Conservation (phyloP, 1,140 invertebrate species). For the Stenopsyche tienmushanensis region DNA sequence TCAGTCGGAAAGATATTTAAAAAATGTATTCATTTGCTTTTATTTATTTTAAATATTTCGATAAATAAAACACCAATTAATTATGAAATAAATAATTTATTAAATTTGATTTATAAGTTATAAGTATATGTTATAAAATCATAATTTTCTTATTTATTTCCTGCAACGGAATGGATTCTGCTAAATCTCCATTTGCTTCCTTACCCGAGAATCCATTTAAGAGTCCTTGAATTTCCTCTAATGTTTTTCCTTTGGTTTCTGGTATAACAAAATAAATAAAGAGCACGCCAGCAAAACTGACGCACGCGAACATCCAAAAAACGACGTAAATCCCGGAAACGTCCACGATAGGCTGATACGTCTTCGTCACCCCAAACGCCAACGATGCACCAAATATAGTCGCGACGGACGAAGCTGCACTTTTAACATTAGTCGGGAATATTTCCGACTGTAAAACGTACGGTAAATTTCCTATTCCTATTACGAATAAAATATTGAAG, state of each 20-base stretch:
- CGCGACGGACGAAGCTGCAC: slow-evolving; percentile 54
- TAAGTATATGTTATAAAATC: no score
- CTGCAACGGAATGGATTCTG: no score
- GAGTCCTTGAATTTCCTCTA: slow-evolving; percentile 68
- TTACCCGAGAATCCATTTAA: no score
- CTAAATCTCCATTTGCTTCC: no score
- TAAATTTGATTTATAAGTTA: no score
- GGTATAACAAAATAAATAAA: slow-evolving; percentile 67
- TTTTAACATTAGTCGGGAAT: slow-evolving; percentile 64
- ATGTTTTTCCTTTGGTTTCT: slow-evolving; percentile 70
- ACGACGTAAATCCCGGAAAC: slow-evolving; percentile 56
- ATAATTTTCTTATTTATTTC: no score
- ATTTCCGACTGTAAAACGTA: slow-evolving; percentile 65
- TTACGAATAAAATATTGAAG: slow-evolving; percentile 59
- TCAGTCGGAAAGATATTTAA: no score
- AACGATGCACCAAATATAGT: slow-evolving; percentile 48
- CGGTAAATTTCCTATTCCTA: slow-evolving; percentile 62
- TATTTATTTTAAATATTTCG: no score
- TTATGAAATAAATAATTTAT: no score
- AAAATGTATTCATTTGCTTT: no score
- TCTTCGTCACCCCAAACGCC: slow-evolving; percentile 59
- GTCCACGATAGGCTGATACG: slow-evolving; percentile 58
- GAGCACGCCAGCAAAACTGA: slow-evolving; percentile 56
- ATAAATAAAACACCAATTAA: no score
- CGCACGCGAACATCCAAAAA: slow-evolving; percentile 58